Percentiles rank a stretch among this genome's conserved stretches.
Evolutionary conservation across 2,797 vertebrate genomes (phyloP).

Genomic region (Lindbergichthys nudifrons): DNA sequence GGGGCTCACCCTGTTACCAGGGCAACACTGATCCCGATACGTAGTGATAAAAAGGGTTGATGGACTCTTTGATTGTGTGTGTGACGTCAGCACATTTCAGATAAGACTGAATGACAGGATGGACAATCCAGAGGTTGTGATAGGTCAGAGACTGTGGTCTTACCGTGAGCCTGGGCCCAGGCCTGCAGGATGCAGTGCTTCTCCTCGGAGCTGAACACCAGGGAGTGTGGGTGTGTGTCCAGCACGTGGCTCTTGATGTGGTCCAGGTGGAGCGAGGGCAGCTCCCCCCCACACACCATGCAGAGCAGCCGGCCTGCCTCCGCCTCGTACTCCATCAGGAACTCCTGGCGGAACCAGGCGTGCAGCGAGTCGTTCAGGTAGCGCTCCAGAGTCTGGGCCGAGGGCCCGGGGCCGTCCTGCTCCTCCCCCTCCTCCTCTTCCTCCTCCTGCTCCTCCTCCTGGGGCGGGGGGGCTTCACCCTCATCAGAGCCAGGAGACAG

Average conservation of each 20-base stretch:
- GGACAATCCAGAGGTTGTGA: neutral
- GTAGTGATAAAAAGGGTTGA: slow-evolving; percentile 13
- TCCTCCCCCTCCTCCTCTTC: slow-evolving; percentile 58
- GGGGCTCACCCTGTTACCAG: slow-evolving; percentile 21
- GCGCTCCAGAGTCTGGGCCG: slow-evolving; percentile 84
- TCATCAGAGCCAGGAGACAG: slow-evolving; percentile 53
- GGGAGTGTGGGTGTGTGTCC: slow-evolving; percentile 89
- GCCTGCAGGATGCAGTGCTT: slow-evolving; percentile 91
- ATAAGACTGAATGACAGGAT: neutral
- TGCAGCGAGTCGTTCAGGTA: slow-evolving; percentile 93
- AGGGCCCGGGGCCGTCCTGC: slow-evolving; percentile 70
- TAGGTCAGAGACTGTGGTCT: slow-evolving; percentile 28
- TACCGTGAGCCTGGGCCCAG: slow-evolving; percentile 86
- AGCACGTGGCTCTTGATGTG: slow-evolving; percentile 93
- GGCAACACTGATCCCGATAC: slow-evolving; percentile 26
- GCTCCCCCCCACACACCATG: slow-evolving; percentile 89
- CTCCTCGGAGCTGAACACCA: slow-evolving; percentile 89
- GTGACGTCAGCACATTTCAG: slow-evolving; percentile 6
- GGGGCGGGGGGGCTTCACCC: slow-evolving; percentile 38
- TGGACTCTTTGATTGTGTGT: neutral
- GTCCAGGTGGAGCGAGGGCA: slow-evolving; percentile 91
- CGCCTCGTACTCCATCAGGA: slow-evolving; percentile 94
- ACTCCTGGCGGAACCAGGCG: slow-evolving; percentile 93
- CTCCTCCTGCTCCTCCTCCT: slow-evolving; percentile 57
- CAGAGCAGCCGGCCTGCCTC: slow-evolving; percentile 89